A percentile compares a stretch with the other conserved stretches of the same genome.
Evolutionary conservation across 2,113 vertebrate genomes (phyloP).

Genomic region (Columbina picui): DNA sequence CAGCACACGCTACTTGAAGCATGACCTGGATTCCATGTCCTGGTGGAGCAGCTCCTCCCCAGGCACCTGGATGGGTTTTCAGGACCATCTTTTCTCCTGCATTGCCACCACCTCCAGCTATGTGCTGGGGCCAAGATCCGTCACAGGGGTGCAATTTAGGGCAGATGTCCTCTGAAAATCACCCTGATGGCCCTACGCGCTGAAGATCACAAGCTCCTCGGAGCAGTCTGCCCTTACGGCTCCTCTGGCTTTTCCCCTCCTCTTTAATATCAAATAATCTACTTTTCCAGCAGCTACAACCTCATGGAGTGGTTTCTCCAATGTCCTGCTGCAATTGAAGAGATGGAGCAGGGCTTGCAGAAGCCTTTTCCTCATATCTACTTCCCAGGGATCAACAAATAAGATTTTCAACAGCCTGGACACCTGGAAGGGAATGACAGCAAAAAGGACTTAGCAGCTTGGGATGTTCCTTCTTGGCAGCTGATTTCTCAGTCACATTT

Average conservation of each 20-base stretch:
- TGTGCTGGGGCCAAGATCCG: background rate
- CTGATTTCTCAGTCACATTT: background rate
- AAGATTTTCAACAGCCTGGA: background rate
- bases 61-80: background rate
- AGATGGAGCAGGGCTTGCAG: background rate
- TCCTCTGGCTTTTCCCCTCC: background rate
- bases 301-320: background rate
- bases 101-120: background rate
- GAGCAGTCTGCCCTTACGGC: background rate
- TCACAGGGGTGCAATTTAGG: background rate
- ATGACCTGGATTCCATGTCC: background rate
- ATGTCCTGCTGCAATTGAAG: background rate
- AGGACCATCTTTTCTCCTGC: background rate
- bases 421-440: fast-evolving
- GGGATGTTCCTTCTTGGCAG: background rate
- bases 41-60: background rate
- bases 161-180: background rate
- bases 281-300: background rate
- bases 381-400: background rate
- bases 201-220: background rate
- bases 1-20: background rate
- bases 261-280: background rate
- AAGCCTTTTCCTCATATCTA: background rate
- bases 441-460: background rate
- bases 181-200: background rate